These are phyloP conservation scores for Psilanteris sp. DNA, from an alignment of 1,140 invertebrate species.

Conservation along the genomic window DNA sequence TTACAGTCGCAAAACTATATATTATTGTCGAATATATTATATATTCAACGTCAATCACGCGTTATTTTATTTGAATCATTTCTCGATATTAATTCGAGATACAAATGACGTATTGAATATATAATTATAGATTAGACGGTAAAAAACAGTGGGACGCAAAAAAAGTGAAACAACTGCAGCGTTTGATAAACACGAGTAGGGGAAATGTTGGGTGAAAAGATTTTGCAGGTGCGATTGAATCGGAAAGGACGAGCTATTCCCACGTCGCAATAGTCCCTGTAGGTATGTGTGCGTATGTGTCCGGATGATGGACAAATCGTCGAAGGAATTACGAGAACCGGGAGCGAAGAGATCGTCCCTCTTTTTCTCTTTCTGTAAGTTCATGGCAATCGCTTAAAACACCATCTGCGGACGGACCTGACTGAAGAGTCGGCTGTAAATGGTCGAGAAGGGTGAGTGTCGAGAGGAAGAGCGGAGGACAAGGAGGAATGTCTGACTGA, in stretches of 20 bases:
- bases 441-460: slow-evolving; percentile 37
- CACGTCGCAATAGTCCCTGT: slow-evolving; percentile 42
- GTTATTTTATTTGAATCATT: no score
- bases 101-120: slow-evolving; percentile 20
- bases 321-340: slow-evolving; percentile 61
- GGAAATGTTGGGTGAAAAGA: slow-evolving; percentile 47
- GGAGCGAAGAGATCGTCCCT: slow-evolving; percentile 47
- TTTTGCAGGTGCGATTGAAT: slow-evolving; percentile 58
- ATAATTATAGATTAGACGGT: no score
- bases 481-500: slow-evolving; percentile 58
- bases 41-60: no score
- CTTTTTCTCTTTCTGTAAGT: slow-evolving; percentile 60
- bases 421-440: slow-evolving; percentile 41
- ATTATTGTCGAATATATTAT: no score
- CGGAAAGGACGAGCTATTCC: slow-evolving; percentile 58
- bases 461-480: slow-evolving; percentile 36
- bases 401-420: slow-evolving; percentile 65
- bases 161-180: not conserved
- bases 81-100: slow-evolving; percentile 14
- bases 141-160: not conserved
- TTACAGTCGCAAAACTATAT: no score
- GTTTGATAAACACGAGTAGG: slow-evolving; percentile 3
- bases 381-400: slow-evolving; percentile 66
- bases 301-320: slow-evolving; percentile 62
- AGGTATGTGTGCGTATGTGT: slow-evolving; percentile 29